A percentile compares a stretch with the other conserved stretches of the same genome.
These are phyloP conservation scores for Anisognathus igniventris DNA, from an alignment of 2,797 vertebrate species.

Conservation along the genomic window DNA sequence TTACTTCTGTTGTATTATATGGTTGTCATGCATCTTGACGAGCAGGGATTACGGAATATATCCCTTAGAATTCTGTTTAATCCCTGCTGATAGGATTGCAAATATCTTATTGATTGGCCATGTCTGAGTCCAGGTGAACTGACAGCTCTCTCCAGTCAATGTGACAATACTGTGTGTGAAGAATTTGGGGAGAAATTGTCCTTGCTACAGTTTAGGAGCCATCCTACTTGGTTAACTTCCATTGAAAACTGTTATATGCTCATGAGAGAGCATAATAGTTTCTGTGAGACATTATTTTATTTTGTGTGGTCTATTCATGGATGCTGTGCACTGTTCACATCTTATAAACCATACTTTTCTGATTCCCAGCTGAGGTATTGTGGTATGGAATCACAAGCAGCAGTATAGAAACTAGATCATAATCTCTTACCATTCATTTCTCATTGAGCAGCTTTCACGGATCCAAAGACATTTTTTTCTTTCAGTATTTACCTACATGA, in stretches of 20 bases:
- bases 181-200: neutral
- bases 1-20: neutral
- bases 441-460: neutral
- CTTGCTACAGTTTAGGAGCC: neutral
- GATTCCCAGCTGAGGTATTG: neutral
- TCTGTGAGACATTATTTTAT: neutral
- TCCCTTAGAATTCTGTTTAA: neutral
- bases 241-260: neutral
- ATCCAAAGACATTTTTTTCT: neutral
- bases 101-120: neutral
- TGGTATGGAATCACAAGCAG: neutral
- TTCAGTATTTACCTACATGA: neutral
- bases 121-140: neutral
- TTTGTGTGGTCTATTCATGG: neutral
- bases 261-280: neutral
- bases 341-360: neutral
- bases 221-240: neutral
- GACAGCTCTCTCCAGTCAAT: neutral
- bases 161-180: neutral
- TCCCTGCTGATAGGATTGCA: neutral
- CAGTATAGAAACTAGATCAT: neutral
- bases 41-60: neutral
- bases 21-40: neutral
- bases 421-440: neutral
- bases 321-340: neutral